These are phyloP conservation scores for Microctonus aethiopoides DNA, from an alignment of 2,888 invertebrate species.

Conservation along the genomic window DNA sequence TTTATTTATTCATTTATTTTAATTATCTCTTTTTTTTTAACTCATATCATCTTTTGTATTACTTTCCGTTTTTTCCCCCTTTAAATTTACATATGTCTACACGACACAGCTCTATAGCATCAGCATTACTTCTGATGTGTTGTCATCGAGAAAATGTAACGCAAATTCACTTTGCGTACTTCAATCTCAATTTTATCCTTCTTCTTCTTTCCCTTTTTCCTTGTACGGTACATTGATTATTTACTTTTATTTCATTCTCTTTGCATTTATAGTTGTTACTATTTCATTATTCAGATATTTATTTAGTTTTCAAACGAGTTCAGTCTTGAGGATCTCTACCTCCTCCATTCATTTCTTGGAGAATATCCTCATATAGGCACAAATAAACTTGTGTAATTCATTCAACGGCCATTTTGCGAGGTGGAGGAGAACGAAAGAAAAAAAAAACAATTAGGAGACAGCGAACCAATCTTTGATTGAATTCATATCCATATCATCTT, in stretches of 20 bases:
- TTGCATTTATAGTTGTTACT: neutral
- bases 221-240: neutral
- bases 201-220: neutral
- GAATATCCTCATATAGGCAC: constrained; percentile 21
- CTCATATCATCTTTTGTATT: neutral
- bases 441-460: too few species aligned
- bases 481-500: neutral
- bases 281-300: constrained; percentile 31
- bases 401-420: constrained; percentile 40
- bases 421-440: constrained; percentile 39
- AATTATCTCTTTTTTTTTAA: neutral
- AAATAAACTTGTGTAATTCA: constrained; percentile 29
- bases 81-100: neutral
- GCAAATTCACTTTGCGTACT: neutral
- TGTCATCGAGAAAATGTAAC: neutral
- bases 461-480: neutral
- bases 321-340: constrained; percentile 60
- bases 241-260: neutral
- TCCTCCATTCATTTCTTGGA: constrained; percentile 28
- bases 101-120: neutral
- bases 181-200: neutral
- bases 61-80: neutral
- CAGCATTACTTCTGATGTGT: neutral
- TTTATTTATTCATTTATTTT: too few species aligned
- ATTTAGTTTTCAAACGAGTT: constrained; percentile 51